Evolutionary conservation across 2,888 invertebrate species (phyloP), one percentile per base, ranked within the genome.

Genomic region (Epistrophe eligans): DNA sequence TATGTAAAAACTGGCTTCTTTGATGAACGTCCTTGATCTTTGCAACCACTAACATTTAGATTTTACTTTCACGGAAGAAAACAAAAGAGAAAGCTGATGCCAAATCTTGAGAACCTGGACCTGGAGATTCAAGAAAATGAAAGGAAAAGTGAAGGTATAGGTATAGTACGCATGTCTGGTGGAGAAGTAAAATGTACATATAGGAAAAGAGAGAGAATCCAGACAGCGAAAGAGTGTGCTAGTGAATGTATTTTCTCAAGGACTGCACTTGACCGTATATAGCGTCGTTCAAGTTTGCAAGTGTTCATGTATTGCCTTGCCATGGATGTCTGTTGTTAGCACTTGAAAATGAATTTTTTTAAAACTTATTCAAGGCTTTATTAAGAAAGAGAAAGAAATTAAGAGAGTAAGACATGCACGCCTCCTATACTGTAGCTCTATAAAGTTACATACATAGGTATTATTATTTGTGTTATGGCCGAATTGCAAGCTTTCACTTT

Each of bases 1-100:
- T 64, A 24, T 74, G 73, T 62, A 73, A 66, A 76, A 13, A 28
- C 52, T 66, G 64, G 88, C 79, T 89, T 89, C 89, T 90, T 91
- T 90, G 90, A 90, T 92, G 91, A 92, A 92, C 92, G 92, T 91
- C 92, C 92, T 92, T 92, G 92, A 92, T 92, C 92, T 92, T 92
- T 92, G 92, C 92, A 92, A 91, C 91, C 67, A 82, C 82, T 55
- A 79, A 57, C 38, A 79, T 43, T 72, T 52, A 60, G 87, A 79
- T 87, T 87, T 85, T 52, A 35, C 55, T 87, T 87, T 79, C 48
- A 84, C 77, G 79, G 84, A 88, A 88, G 88, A 77, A 84, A 84
- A 70, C 60, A 57, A 80, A 88, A 80, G 79, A 50, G 70, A 80
- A 80, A 84, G 52, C 43, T 74, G 64, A 82, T 77, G 82, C 70